These are phyloP conservation scores for Okapia johnstoni DNA, from an alignment of 2,113 vertebrate species.

Conservation along the genomic window DNA sequence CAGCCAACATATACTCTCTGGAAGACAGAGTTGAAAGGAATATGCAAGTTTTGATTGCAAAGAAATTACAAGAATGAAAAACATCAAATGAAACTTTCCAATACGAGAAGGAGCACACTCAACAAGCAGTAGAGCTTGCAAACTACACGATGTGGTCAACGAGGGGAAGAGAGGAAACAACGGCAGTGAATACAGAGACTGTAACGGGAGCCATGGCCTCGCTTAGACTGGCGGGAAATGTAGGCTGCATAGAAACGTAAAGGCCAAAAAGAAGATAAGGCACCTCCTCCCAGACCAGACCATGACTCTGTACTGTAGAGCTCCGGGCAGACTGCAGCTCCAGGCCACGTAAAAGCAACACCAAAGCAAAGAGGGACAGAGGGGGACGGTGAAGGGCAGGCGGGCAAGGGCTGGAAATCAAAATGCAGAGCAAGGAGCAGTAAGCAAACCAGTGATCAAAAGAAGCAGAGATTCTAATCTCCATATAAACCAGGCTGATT, in stretches of 20 bases:
- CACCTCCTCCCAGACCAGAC: not conserved
- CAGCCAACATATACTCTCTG: not conserved
- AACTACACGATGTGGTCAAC: not conserved
- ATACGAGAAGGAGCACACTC: no score
- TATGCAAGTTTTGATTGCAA: not conserved
- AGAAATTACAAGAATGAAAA: not conserved
- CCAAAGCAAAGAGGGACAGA: not conserved
- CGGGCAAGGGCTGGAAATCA: not conserved
- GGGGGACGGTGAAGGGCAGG: accelerated
- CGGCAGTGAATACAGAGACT: no score
- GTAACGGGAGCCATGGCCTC: not conserved
- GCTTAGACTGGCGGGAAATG: not conserved
- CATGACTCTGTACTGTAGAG: accelerated
- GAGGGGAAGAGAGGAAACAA: not conserved
- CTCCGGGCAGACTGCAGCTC: no score
- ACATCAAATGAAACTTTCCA: not conserved
- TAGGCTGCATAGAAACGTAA: not conserved
- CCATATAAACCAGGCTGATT: not conserved
- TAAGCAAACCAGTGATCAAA: not conserved
- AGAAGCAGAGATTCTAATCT: not conserved
- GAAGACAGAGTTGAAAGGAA: not conserved
- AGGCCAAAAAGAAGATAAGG: not conserved
- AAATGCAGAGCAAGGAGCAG: not conserved
- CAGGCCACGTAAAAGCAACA: accelerated
- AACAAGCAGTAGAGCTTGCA: not conserved